Conservation (phyloP, 2,888 invertebrate species). For the Tryphoninae sp. region DNA sequence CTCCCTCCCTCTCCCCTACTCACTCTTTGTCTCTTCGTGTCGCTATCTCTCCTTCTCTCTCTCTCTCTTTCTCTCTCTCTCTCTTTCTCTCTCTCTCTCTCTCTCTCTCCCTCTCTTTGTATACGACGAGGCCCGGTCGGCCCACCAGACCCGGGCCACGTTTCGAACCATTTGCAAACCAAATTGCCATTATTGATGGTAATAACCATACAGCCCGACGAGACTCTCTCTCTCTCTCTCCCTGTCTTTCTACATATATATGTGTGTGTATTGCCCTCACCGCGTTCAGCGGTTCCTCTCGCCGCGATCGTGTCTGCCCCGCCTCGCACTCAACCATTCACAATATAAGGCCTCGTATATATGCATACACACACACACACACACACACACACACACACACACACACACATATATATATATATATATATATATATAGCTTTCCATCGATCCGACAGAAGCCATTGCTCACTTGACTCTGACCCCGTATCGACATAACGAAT, state of each 20-base stretch:
- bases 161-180: constrained; percentile 79
- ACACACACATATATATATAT: too few relatives aligned
- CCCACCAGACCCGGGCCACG: constrained; percentile 66
- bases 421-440: constrained; percentile 7
- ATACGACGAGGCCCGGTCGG: constrained; percentile 32
- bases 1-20: constrained; percentile 49
- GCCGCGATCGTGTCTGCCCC: constrained; percentile 37
- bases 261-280: constrained; percentile 58
- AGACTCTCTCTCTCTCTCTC: constrained; percentile 62
- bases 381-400: not conserved
- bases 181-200: constrained; percentile 81
- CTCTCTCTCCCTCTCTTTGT: not conserved
- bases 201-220: constrained; percentile 78
- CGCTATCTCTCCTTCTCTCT: constrained; percentile 47
- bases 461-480: constrained; percentile 40
- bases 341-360: constrained; percentile 14
- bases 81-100: constrained; percentile 30
- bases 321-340: constrained; percentile 19
- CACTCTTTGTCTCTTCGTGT: constrained; percentile 50
- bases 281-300: constrained; percentile 43
- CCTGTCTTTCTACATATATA: constrained; percentile 45
- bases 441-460: constrained; percentile 10
- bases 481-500: constrained; percentile 6
- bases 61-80: not conserved
- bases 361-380: not conserved